Conservation (phyloP, 2,113 vertebrate species). For the Planiliza haematocheilus region DNA sequence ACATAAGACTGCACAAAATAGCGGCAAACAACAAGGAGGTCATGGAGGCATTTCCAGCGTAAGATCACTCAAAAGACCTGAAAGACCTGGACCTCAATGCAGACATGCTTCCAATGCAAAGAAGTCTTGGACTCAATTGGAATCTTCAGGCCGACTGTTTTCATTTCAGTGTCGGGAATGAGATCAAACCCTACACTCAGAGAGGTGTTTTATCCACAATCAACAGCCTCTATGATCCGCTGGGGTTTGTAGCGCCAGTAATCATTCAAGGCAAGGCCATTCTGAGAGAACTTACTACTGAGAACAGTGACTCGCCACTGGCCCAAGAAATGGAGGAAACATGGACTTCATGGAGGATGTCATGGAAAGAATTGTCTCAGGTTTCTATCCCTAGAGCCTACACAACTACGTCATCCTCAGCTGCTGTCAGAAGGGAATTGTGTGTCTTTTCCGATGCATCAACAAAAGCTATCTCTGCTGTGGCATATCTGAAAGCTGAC, state of each 20-base stretch:
- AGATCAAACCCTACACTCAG: too few species aligned
- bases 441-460: conserved; percentile 10
- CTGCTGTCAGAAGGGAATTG: not conserved
- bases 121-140: too few species aligned
- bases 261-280: too few species aligned
- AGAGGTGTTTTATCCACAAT: too few species aligned
- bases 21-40: not conserved
- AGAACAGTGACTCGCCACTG: not conserved
- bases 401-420: not conserved
- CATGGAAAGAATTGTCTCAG: not conserved
- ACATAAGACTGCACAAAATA: not conserved
- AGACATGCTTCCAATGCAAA: not conserved
- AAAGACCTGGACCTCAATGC: not conserved
- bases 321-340: not conserved
- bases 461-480: not conserved
- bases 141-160: too few species aligned
- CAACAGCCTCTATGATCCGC: too few species aligned
- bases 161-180: too few species aligned
- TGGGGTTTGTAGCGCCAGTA: too few species aligned
- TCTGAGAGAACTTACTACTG: too few species aligned
- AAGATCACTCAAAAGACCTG: not conserved
- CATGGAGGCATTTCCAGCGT: not conserved
- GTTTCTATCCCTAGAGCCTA: not conserved
- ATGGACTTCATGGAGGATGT: not conserved
- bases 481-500: conserved; percentile 37